These are phyloP conservation scores for Eurystomus glaucurus DNA, from an alignment of 2,797 vertebrate genomes.

Conservation along the genomic window DNA sequence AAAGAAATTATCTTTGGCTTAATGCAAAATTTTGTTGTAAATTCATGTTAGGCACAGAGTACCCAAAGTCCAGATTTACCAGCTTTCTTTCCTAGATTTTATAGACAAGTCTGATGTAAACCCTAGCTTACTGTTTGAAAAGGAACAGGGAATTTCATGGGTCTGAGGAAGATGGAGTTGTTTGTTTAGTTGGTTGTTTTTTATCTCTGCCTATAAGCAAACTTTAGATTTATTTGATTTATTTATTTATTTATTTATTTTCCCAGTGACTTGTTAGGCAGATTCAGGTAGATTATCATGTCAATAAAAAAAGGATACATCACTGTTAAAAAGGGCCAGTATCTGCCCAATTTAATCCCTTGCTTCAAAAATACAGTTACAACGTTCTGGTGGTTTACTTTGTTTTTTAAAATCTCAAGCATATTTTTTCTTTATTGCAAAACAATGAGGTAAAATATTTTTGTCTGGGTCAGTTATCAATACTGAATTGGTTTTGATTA, in stretches of 20 bases:
- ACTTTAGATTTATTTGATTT: not conserved
- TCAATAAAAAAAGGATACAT: not conserved
- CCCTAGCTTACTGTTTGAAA: not conserved
- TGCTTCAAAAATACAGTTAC: not conserved
- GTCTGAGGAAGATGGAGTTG: not conserved
- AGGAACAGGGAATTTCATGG: not conserved
- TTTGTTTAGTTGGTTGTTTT: accelerated
- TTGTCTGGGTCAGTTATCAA: not conserved
- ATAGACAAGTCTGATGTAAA: not conserved
- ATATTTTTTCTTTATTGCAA: not conserved
- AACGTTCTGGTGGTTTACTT: not conserved
- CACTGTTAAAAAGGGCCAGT: not conserved
- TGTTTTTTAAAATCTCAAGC: not conserved
- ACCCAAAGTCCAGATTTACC: not conserved
- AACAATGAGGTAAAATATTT: not conserved
- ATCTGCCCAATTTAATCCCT: not conserved
- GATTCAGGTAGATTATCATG: not conserved
- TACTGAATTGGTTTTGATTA: not conserved
- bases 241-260: no score
- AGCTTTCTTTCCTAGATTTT: not conserved
- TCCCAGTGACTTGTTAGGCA: not conserved
- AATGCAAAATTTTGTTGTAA: not conserved
- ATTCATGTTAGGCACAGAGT: not conserved
- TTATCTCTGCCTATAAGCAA: not conserved
- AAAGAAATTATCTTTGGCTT: not conserved